Evolutionary conservation across 2,797 vertebrate species (phyloP).

Genomic region (Lepus townsendii): DNA sequence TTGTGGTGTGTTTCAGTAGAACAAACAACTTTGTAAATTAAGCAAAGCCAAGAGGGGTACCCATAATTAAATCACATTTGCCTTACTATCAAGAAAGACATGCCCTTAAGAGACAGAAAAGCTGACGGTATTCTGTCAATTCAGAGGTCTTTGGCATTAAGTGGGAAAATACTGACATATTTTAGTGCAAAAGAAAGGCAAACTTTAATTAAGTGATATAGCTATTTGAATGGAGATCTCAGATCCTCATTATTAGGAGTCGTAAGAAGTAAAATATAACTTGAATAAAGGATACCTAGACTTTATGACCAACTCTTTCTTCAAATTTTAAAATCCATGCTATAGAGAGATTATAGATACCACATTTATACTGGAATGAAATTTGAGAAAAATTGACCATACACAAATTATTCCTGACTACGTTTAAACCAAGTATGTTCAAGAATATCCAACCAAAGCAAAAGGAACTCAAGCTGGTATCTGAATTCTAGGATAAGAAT

Average conservation of each 20-base stretch:
- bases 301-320: not conserved
- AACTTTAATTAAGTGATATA: not conserved
- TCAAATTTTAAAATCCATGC: not conserved
- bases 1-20: not conserved
- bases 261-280: constrained; percentile 12
- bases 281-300: not conserved
- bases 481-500: not conserved
- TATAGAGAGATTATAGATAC: not conserved
- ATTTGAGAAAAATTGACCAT: not conserved
- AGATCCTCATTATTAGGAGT: not conserved
- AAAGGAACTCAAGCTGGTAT: not conserved
- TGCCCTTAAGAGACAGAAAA: constrained; percentile 26
- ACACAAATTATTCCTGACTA: not conserved
- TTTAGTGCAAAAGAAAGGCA: constrained; percentile 46
- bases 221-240: not conserved
- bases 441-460: not conserved
- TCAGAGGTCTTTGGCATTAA: constrained; percentile 43
- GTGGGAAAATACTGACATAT: not conserved
- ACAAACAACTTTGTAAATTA: not conserved
- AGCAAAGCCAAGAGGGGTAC: constrained; percentile 35
- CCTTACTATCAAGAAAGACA: constrained; percentile 60
- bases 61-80: constrained; percentile 46
- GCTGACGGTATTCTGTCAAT: constrained; percentile 1
- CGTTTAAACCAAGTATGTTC: constrained; percentile 13
- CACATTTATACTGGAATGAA: not conserved